Percentiles rank a stretch among this genome's conserved stretches.
These are phyloP conservation scores for Tragelaphus imberbis DNA, from an alignment of 2,113 vertebrate species.

Conservation along the genomic window DNA sequence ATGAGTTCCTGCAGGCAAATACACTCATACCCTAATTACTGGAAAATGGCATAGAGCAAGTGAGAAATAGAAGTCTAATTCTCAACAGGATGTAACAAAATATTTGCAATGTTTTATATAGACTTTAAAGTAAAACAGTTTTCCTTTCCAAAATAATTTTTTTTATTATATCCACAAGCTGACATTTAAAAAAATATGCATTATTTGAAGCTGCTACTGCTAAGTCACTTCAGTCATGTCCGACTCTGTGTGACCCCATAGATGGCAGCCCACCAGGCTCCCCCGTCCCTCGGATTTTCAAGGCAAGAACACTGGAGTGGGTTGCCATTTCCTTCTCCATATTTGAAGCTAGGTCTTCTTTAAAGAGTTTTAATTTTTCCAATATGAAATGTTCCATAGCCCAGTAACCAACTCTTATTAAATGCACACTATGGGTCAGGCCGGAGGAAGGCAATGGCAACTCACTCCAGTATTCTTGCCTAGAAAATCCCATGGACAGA, in stretches of 20 bases:
- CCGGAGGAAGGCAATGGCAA: no score
- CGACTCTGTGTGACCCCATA: no score
- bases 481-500: no score
- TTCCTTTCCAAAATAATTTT: not conserved
- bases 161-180: not conserved
- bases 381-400: not conserved
- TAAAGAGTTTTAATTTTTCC: constrained; percentile 6
- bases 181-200: not conserved
- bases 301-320: no score
- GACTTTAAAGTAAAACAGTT: not conserved
- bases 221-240: no score
- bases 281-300: no score
- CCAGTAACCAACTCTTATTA: not conserved
- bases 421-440: not conserved
- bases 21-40: not conserved
- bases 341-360: not conserved
- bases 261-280: no score
- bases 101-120: not conserved
- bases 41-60: not conserved
- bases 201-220: not conserved
- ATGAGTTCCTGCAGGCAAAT: not conserved
- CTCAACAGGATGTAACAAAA: not conserved
- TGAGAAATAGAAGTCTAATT: not conserved
- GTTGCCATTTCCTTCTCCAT: no score
- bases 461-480: no score